Evolutionary conservation across 2,113 vertebrate species (phyloP).

Genomic region (Cheilinus undulatus): DNA sequence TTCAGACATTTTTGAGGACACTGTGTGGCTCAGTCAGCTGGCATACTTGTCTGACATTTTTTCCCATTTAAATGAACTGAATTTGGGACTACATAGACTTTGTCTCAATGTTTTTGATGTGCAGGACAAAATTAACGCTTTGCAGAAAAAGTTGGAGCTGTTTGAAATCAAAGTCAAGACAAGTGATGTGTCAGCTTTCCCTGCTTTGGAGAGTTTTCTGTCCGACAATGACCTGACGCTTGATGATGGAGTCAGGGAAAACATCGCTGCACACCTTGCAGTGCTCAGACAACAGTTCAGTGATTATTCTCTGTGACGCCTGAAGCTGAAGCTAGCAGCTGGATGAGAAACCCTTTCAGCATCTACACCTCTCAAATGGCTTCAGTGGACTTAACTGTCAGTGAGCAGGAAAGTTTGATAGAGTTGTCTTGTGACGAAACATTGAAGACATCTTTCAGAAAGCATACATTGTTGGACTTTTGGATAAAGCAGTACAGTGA

Average conservation of each 20-base stretch:
- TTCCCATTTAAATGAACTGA: background rate
- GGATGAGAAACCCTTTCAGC: background rate
- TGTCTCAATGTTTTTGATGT: constrained; percentile 20
- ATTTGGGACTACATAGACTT: constrained; percentile 12
- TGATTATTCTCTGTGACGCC: background rate
- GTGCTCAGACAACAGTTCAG: constrained; percentile 27
- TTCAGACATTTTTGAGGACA: constrained; percentile 3
- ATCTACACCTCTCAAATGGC: background rate
- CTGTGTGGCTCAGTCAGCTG: constrained; percentile 20
- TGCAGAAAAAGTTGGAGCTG: constrained; percentile 25
- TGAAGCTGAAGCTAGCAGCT: no score
- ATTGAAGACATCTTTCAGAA: background rate
- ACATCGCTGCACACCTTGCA: background rate
- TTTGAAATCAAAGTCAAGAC: constrained; percentile 24
- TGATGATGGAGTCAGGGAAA: constrained; percentile 1
- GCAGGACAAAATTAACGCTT: constrained; percentile 14
- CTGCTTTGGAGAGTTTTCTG: constrained; percentile 16
- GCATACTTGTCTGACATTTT: constrained; percentile 31
- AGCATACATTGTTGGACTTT: background rate
- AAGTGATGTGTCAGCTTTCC: constrained; percentile 14
- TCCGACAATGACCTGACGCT: constrained; percentile 3
- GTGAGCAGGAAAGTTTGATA: background rate
- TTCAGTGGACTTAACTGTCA: background rate
- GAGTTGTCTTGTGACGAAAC: background rate
- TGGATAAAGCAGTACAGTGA: background rate